Conservation (phyloP, 2,113 vertebrate species). For the Chloroceryle aenea region DNA sequence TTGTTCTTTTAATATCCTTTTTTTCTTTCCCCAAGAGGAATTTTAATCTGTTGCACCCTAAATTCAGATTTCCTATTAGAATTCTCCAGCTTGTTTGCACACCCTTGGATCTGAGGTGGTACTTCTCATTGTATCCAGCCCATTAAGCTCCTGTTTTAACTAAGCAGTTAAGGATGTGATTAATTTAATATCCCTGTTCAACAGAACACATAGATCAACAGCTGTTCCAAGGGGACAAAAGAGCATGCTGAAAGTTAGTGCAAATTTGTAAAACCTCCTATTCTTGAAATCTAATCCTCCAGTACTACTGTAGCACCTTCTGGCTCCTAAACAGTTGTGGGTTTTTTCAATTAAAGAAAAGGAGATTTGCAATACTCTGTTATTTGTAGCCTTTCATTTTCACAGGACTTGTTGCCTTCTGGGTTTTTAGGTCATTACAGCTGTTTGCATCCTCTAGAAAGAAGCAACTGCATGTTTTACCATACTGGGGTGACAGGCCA, state of each 20-base stretch:
- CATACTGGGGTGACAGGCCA: not conserved
- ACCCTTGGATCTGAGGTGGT: not conserved
- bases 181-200: constrained; percentile 17
- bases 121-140: not conserved
- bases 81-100: constrained; percentile 7
- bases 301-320: not conserved
- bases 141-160: not conserved
- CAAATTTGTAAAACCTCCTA: not conserved
- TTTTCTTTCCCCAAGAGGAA: not conserved
- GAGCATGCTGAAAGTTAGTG: not conserved
- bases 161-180: constrained; percentile 8
- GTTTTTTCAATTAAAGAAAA: not conserved
- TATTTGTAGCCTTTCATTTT: not conserved
- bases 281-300: constrained; percentile 1
- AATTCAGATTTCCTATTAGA: constrained; percentile 1
- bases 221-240: not conserved
- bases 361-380: not conserved
- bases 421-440: not conserved
- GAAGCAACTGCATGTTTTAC: not conserved
- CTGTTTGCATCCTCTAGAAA: not conserved
- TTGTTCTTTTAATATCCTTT: not conserved
- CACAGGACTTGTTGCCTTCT: not conserved
- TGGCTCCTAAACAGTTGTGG: not conserved
- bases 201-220: not conserved
- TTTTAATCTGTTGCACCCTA: constrained; percentile 31